Evolutionary conservation across 2,797 vertebrate species (phyloP), one percentile per base, ranked within the genome.

Genomic region (Morus bassanus): DNA sequence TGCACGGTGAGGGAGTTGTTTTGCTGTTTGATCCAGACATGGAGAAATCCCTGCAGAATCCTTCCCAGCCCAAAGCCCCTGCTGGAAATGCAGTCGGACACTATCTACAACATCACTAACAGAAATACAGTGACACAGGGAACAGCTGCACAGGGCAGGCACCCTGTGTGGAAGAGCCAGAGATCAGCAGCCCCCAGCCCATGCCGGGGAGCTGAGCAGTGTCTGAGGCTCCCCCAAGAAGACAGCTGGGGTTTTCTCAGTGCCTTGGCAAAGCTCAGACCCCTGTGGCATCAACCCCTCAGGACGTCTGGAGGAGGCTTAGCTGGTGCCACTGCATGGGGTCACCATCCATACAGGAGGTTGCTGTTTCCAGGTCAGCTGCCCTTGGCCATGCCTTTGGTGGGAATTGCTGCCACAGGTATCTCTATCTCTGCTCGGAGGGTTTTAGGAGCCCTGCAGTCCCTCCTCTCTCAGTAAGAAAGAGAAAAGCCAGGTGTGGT

Each of bases 1-100:
- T 1, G 14, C 5, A 7, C 3, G 14, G 21, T 18, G 16, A 70
- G 3, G 3, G 5, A 6, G 7, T 1, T 37, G 33, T 11, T 79
- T 28, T 69, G 35, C 19, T 80, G 5, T 54, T 85, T 51, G 43
- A 53, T 45, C 60, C 30, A 28, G 10, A 56, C 22, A 28, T 50
- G 17, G 35, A 91, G 60, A 83, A 82, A 82, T 53, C 12, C 1
- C 5, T 70, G 48, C 21, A 76, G 39, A 93, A 84, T 31, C n/a
- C 23, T 69, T 77, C 35, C 31, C 10, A 80, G 33, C 2, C 17
- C 1, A 0, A 85, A 48, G 1, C 1, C 21, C 5, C 28, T 28
- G 13, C 2, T 70, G 59, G 59, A 88, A 93, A 76, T 16, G 10
- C 30, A 50, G 41, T 21, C 43, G 64, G 13, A 27, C 37, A 19